Percentiles rank a stretch among this genome's conserved stretches.
Conservation (phyloP, 2,888 invertebrate species). For the Tethea ocularis region DNA sequence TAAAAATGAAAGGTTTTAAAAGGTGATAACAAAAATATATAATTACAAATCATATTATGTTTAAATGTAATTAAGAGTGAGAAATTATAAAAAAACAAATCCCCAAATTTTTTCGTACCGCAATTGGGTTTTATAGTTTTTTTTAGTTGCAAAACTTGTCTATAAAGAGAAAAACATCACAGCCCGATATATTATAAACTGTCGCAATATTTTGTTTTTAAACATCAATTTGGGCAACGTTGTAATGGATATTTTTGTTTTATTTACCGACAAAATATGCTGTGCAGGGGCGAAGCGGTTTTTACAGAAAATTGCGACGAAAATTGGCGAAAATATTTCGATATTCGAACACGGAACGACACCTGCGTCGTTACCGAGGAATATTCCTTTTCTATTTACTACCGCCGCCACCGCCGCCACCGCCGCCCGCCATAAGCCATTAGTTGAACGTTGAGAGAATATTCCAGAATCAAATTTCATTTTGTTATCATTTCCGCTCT, state of each 20-base stretch:
- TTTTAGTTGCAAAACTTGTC: no score
- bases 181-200: neutral
- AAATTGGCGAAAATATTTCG: neutral
- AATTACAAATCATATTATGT: no score
- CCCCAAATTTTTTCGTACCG: no score
- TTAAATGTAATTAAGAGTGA: no score
- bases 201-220: neutral
- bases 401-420: no score
- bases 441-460: neutral
- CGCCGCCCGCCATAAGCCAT: neutral
- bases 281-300: neutral
- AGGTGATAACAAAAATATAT: no score
- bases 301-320: neutral
- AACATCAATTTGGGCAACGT: neutral
- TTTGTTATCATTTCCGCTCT: neutral
- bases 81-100: no score
- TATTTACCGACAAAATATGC: neutral
- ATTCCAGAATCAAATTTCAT: neutral
- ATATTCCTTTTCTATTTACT: neutral
- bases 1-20: no score
- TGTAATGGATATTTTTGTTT: neutral
- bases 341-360: conserved; percentile 1
- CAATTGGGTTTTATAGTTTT: no score
- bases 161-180: no score
- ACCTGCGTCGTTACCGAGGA: neutral